Base-by-base conservation (phyloP, 2,888 invertebrate genomes). In the Melieria crassipennis region DNA sequence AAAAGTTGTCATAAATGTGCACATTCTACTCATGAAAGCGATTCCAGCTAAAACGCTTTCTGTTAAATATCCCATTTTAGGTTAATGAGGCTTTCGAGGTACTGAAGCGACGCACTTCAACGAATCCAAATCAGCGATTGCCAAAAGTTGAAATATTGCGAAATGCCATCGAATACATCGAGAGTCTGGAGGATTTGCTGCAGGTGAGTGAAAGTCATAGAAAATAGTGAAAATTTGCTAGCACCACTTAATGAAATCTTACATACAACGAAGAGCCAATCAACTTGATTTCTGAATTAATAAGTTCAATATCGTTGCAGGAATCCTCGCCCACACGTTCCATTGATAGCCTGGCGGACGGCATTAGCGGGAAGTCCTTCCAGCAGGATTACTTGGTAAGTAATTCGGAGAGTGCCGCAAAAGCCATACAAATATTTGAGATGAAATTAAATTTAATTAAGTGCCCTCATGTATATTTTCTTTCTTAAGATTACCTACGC, bases 21-120 rank as follows among this genome's bases (percentile, higher is more conserved):
- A n/a, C 52, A 52, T 5, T 52, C 13, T n/a, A 4, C 50, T 10
- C 11, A 50, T 11, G 50, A 10, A 50, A 50, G 52, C 11, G 13
- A 52, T 52, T n/a, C 13, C 5, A 5, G 11, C 11, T 52, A n/a
- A 13, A n/a, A 52, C 9, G n/a, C 4, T 55, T 5, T 55, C 11
- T 64, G 7, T 66, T 55, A 9, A 30, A 42, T 71, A 64, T 4
- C 60, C 56, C 67, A 75, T 84, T 84, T 3, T 86, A 96, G 94
- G 98, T 98, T 72, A 99, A 99, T 87, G 99, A 99, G 87, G 99
- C 99, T 0, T 99, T 99, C 86, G 99, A 99, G 87, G 91, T 96
- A 74, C 88, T 99, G 55, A 95, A 99, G 83, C 90, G 95, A 81
- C 89, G 98, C 69, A 97, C 99, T 0, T 94, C 98, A 80, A 94